These are phyloP conservation scores for Battus philenor DNA, from an alignment of 1,140 invertebrate genomes.

Conservation along the genomic window DNA sequence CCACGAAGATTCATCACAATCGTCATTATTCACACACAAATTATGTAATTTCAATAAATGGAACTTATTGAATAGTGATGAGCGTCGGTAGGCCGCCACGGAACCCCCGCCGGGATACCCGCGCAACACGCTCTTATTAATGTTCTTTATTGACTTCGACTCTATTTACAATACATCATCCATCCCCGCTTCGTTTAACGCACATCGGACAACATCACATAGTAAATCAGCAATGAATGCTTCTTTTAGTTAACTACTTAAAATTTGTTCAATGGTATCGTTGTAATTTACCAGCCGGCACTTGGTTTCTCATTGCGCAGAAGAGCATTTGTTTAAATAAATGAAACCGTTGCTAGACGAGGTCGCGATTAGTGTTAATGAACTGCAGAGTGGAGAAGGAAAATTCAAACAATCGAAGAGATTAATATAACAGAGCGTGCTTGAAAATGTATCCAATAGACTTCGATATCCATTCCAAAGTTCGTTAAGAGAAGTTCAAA, in stretches of 20 bases:
- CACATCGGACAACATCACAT: not conserved
- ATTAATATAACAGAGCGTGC: not conserved
- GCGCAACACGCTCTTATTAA: slow-evolving; percentile 28
- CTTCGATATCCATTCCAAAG: not conserved
- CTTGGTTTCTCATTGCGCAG: slow-evolving; percentile 57
- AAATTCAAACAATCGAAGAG: not conserved
- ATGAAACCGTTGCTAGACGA: slow-evolving; percentile 41
- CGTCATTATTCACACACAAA: slow-evolving; percentile 76
- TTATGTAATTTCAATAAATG: slow-evolving; percentile 76
- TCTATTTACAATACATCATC: slow-evolving; percentile 16
- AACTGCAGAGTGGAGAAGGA: slow-evolving; percentile 28
- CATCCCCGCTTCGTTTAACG: slow-evolving; percentile 30
- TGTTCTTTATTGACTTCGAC: slow-evolving; percentile 22
- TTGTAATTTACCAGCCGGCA: slow-evolving; percentile 48
- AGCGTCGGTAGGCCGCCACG: slow-evolving; percentile 62
- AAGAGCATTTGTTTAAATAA: slow-evolving; percentile 67
- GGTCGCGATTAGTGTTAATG: slow-evolving; percentile 54
- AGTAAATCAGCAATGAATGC: slow-evolving; percentile 23
- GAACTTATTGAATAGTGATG: slow-evolving; percentile 75
- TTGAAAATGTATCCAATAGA: not conserved
- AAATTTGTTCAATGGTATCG: slow-evolving; percentile 26
- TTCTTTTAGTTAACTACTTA: slow-evolving; percentile 3
- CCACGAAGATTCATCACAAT: slow-evolving; percentile 74
- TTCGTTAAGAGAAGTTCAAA: slow-evolving; percentile 13
- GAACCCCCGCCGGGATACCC: slow-evolving; percentile 52